phyloP scores from a whole-genome alignment of 2,888 invertebrate genomes.

The Eupithecia centaureata region DNA sequence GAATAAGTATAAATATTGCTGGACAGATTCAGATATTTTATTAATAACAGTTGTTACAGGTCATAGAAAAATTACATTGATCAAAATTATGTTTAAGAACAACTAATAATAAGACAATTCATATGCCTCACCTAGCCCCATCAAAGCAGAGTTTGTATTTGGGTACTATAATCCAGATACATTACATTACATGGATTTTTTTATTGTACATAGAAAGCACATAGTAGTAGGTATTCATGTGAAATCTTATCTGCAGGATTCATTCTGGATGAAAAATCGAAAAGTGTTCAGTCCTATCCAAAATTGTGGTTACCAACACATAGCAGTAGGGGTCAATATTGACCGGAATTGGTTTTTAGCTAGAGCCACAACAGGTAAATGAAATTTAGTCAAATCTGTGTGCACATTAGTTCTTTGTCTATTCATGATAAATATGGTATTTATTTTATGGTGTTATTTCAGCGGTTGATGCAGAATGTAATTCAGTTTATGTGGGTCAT shows the following conservation, averaged over 20 bases:
- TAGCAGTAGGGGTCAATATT: slow-evolving; percentile 65
- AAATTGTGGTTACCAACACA: slow-evolving; percentile 47
- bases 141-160: too few relatives aligned
- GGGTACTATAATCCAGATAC: too few relatives aligned
- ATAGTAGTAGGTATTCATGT: neutral
- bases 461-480: slow-evolving; percentile 57
- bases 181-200: too few relatives aligned
- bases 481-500: slow-evolving; percentile 60
- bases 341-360: slow-evolving; percentile 69
- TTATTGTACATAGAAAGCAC: too few relatives aligned
- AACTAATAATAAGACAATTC: too few relatives aligned
- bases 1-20: too few relatives aligned
- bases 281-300: slow-evolving; percentile 56
- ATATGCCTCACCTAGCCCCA: too few relatives aligned
- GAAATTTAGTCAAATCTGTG: neutral
- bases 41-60: too few relatives aligned
- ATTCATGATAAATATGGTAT: neutral
- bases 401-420: neutral
- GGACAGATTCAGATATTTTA: too few relatives aligned
- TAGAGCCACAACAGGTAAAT: slow-evolving; percentile 38
- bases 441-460: slow-evolving; percentile 7
- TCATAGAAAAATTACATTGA: too few relatives aligned
- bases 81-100: too few relatives aligned
- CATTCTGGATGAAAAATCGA: slow-evolving; percentile 70
- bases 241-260: slow-evolving; percentile 52